Base-by-base conservation (phyloP, 2,888 invertebrate species). In the Prionchulus punctatus region DNA sequence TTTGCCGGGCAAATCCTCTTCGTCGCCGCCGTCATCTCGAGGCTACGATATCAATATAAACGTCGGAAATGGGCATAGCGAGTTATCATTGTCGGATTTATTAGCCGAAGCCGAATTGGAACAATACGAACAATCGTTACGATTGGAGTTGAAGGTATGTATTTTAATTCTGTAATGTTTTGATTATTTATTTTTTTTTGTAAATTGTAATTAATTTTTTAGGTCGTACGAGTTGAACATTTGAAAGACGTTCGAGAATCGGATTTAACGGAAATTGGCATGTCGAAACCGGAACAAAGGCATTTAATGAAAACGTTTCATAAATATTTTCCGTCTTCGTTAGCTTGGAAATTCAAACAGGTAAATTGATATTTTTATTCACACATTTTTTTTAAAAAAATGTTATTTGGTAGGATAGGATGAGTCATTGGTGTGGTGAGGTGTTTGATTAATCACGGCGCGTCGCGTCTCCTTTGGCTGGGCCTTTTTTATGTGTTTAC, bases 221-320 rank as follows among this genome's bases (percentile, higher is more conserved):
- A 57, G 25, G n/a, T 57, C 30, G 31, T 25, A 7, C 2, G 21
- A 12, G 23, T 21, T 30, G 57, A 57, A 2, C 89, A 90, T 73
- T 76, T 94, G 50, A 92, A 92, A 75, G 94, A 88, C 78, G 91
- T 92, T 51, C 84, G 85, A 43, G 88, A 87, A 67, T 86, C 89
- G 66, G 96, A 98, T 74, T 77, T 96, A 60, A 78, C 80, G 55
- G 85, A 86, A 64, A 84, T 98, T 66, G 94, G 94, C n/a, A 83
- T 92, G 79, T 86, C 89, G 21, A 85, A 85, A 67, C 92, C 94
- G 28, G 96, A 98, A 76, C 88, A 91, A 76, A 80, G 94, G 59
- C 79, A 94, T 57, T 80, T 94, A 62, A 85, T 88, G 69, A 94
- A 92, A 74, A 87, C 83, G 71, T 94, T 88, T 72, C 84, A 87